phyloP scores from a whole-genome alignment of 2,113 vertebrate genomes.

The Tupaia chinensis region DNA sequence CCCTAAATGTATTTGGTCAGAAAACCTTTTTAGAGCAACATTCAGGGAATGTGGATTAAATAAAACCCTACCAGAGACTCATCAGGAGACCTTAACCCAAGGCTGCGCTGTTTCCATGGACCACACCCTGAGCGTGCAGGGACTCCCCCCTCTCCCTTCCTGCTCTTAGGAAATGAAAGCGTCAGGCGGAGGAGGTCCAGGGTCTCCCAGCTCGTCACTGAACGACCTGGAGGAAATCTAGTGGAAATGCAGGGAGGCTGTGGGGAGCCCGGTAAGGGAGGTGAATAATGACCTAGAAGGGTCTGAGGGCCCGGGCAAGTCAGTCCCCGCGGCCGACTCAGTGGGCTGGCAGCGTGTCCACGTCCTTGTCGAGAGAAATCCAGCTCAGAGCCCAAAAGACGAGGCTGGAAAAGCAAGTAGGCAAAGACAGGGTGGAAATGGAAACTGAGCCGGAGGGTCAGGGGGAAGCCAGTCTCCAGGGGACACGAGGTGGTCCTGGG shows the following conservation, averaged over 20 bases:
- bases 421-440: not conserved
- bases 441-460: not conserved
- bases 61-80: constrained; percentile 26
- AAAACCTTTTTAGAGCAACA: not conserved
- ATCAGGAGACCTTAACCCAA: not conserved
- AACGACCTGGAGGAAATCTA: constrained; percentile 18
- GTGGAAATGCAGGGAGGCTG: not conserved
- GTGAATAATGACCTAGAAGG: not conserved
- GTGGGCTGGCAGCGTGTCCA: not conserved
- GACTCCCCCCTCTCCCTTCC: not conserved
- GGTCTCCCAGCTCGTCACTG: not conserved
- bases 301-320: not conserved
- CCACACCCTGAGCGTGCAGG: no score
- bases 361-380: not conserved
- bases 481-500: not conserved
- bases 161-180: constrained; percentile 42
- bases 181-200: not conserved
- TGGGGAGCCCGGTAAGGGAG: not conserved
- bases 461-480: not conserved
- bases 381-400: not conserved
- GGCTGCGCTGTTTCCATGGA: not conserved
- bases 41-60: not conserved
- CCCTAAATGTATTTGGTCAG: not conserved
- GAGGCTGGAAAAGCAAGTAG: not conserved
- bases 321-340: not conserved